Percentiles rank a stretch among this genome's conserved stretches.
These are phyloP conservation scores for Steatocranus sp. DNA, from an alignment of 2,797 vertebrate species.

Conservation along the genomic window DNA sequence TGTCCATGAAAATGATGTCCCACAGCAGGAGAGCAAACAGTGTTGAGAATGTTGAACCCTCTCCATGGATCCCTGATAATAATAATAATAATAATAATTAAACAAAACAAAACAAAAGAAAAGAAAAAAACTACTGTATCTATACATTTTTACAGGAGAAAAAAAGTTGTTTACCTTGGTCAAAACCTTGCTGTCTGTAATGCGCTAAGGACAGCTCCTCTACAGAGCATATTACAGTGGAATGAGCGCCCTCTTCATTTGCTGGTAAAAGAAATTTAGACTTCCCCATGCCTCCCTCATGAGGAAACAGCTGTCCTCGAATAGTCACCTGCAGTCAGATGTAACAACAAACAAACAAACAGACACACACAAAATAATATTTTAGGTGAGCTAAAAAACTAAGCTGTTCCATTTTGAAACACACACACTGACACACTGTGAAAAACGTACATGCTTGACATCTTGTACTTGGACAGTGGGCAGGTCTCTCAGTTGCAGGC, in stretches of 20 bases:
- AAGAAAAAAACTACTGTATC: background rate
- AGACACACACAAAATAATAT: background rate
- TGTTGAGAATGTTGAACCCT: slow-evolving; percentile 90
- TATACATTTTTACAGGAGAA: background rate
- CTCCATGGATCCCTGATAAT: slow-evolving; percentile 89
- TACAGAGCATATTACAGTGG: slow-evolving; percentile 89
- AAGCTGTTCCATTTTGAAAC: background rate
- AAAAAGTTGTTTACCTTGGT: slow-evolving; percentile 80
- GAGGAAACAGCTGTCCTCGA: slow-evolving; percentile 90
- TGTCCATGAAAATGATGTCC: slow-evolving; percentile 91
- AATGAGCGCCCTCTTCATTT: slow-evolving; percentile 25
- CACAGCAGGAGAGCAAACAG: slow-evolving; percentile 89
- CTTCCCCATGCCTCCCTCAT: slow-evolving; percentile 86
- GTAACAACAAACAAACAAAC: background rate
- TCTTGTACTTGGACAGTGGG: slow-evolving; percentile 79
- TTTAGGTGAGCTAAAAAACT: background rate
- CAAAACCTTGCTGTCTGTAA: slow-evolving; percentile 85
- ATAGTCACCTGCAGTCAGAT: slow-evolving; percentile 84
- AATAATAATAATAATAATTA: background rate
- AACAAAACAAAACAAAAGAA: background rate
- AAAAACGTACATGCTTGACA: slow-evolving; percentile 83
- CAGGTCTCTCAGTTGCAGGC: slow-evolving; percentile 72
- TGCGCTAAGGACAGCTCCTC: slow-evolving; percentile 88
- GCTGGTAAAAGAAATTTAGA: slow-evolving; percentile 85
- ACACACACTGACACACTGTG: background rate